A percentile compares a stretch with the other conserved stretches of the same genome.
Conservation (phyloP, 1,140 invertebrate species). For the Aphelinus atriplicis region DNA sequence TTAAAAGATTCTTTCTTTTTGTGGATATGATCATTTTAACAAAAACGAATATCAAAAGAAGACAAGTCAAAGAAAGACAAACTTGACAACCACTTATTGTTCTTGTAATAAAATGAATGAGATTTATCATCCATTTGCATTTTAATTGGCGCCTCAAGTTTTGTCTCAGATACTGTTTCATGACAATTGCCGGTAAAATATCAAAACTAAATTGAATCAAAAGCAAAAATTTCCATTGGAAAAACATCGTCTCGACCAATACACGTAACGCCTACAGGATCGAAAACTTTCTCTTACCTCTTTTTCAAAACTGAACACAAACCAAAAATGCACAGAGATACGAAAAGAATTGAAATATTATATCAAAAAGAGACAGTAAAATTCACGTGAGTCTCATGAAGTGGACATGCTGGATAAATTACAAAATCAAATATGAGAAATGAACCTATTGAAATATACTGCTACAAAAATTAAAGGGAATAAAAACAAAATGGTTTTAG, state of each 20-base stretch:
- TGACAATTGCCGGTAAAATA: too few relatives aligned
- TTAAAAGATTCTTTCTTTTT: too few relatives aligned
- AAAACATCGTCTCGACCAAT: too few relatives aligned
- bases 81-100: slow-evolving; percentile 5
- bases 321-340: too few relatives aligned
- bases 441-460: slow-evolving; percentile 32
- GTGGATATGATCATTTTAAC: too few relatives aligned
- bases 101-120: slow-evolving; percentile 15
- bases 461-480: slow-evolving; percentile 23
- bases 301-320: too few relatives aligned
- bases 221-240: background rate
- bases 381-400: too few relatives aligned
- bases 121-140: too few relatives aligned
- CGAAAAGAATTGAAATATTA: slow-evolving; percentile 14
- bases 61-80: slow-evolving; percentile 11
- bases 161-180: too few relatives aligned
- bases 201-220: background rate
- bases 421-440: slow-evolving; percentile 28
- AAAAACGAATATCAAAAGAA: slow-evolving; percentile 7
- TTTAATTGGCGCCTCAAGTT: too few relatives aligned
- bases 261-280: too few relatives aligned
- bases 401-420: slow-evolving; percentile 4
- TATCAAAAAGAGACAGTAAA: slow-evolving; percentile 17
- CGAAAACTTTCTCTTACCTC: too few relatives aligned
- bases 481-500: slow-evolving; percentile 47